These are phyloP conservation scores for Clarias magur DNA, from an alignment of 2,113 vertebrate genomes.

Conservation along the genomic window DNA sequence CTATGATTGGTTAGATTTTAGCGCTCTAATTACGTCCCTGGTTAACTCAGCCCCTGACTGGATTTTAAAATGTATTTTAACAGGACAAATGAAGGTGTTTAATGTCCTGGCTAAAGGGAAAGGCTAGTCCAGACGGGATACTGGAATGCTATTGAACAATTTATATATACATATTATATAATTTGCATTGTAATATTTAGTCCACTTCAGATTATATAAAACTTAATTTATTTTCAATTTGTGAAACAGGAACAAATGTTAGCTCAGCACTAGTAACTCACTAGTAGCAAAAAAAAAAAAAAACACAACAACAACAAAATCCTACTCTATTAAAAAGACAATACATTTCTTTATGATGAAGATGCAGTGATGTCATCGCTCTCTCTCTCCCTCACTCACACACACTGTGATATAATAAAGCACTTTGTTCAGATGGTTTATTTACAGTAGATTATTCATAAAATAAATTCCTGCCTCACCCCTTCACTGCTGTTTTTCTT, in stretches of 20 bases:
- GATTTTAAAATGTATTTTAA: not conserved
- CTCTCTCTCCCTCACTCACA: not conserved
- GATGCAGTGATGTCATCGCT: not conserved
- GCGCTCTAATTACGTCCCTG: not conserved
- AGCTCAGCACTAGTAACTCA: not conserved
- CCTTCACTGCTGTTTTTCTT: not conserved
- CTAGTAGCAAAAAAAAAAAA: not conserved
- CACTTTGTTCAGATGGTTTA: not conserved
- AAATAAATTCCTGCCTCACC: not conserved
- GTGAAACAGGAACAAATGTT: not conserved
- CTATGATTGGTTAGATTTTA: conserved; percentile 1
- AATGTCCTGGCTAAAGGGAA: too few species aligned
- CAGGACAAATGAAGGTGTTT: not conserved
- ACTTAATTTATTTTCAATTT: not conserved
- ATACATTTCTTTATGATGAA: not conserved
- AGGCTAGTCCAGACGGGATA: too few species aligned
- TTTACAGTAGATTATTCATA: not conserved
- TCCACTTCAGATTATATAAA: not conserved
- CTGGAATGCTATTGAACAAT: too few species aligned
- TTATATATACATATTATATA: too few species aligned
- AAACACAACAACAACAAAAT: not conserved
- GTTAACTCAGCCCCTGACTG: not conserved
- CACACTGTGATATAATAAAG: not conserved
- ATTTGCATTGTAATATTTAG: not conserved
- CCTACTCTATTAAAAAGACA: not conserved